phyloP scores from a whole-genome alignment of 2,888 invertebrate genomes.

The Ptilodon capucinus region DNA sequence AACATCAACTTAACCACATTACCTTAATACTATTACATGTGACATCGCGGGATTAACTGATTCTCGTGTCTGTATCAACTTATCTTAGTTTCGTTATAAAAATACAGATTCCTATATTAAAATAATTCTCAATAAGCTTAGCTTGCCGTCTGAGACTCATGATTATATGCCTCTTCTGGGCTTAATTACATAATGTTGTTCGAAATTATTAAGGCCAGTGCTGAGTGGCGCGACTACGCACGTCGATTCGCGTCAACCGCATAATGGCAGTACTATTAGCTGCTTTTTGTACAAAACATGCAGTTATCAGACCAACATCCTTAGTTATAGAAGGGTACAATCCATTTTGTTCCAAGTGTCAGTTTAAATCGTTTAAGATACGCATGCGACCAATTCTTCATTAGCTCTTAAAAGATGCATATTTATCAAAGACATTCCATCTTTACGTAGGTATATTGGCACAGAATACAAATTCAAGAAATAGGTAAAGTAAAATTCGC shows the following conservation, averaged over 20 bases:
- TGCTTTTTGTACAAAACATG: background rate
- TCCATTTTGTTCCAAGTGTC: too few relatives aligned
- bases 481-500: too few relatives aligned
- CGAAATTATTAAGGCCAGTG: background rate
- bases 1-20: slow-evolving; percentile 48
- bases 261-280: background rate
- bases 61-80: slow-evolving; percentile 52
- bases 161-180: slow-evolving; percentile 70
- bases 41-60: slow-evolving; percentile 54
- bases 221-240: background rate
- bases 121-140: slow-evolving; percentile 73
- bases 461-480: too few relatives aligned
- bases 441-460: too few relatives aligned
- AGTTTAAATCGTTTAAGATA: too few relatives aligned
- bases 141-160: slow-evolving; percentile 76
- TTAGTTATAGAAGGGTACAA: too few relatives aligned
- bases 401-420: too few relatives aligned
- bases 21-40: slow-evolving; percentile 51
- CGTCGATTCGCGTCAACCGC: background rate
- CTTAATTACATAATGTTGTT: slow-evolving; percentile 28
- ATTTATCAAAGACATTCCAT: too few relatives aligned
- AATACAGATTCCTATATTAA: slow-evolving; percentile 78
- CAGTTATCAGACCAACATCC: too few relatives aligned
- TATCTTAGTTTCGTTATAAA: slow-evolving; percentile 72
- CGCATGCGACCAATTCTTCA: too few relatives aligned